phyloP scores from a whole-genome alignment of 2,888 invertebrate species.

The Dendrolimus houi region DNA sequence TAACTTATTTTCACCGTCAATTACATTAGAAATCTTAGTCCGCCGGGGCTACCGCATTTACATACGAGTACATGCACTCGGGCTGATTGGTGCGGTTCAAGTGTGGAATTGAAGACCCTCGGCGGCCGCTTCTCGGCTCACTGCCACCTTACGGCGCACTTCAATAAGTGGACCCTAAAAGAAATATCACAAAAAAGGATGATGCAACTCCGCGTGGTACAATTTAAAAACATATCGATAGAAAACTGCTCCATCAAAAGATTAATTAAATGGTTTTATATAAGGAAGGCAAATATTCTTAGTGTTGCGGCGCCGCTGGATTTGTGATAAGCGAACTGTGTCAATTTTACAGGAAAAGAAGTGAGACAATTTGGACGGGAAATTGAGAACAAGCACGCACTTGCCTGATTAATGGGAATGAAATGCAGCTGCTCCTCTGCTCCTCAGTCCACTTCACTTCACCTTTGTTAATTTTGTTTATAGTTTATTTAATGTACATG shows the following conservation, averaged over 20 bases:
- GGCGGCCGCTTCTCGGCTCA: conserved; percentile 17
- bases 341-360: too few species aligned
- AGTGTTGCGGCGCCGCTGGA: too few species aligned
- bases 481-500: too few species aligned
- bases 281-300: background rate
- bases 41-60: conserved; percentile 35
- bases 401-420: too few species aligned
- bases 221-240: too few species aligned
- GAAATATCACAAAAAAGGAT: background rate
- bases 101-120: conserved; percentile 7
- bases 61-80: conserved; percentile 49
- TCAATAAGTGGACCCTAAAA: conserved; percentile 1
- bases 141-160: conserved; percentile 7
- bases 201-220: background rate
- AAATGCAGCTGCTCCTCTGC: too few species aligned
- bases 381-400: too few species aligned
- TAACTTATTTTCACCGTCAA: conserved; percentile 31
- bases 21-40: conserved; percentile 62
- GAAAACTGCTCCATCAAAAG: too few species aligned
- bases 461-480: too few species aligned
- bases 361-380: too few species aligned
- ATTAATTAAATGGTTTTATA: background rate
- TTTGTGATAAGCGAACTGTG: too few species aligned
- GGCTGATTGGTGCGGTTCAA: conserved; percentile 42
- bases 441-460: too few species aligned